Base-by-base conservation (phyloP, 2,797 vertebrate species). In the Chromobotia macracanthus region DNA sequence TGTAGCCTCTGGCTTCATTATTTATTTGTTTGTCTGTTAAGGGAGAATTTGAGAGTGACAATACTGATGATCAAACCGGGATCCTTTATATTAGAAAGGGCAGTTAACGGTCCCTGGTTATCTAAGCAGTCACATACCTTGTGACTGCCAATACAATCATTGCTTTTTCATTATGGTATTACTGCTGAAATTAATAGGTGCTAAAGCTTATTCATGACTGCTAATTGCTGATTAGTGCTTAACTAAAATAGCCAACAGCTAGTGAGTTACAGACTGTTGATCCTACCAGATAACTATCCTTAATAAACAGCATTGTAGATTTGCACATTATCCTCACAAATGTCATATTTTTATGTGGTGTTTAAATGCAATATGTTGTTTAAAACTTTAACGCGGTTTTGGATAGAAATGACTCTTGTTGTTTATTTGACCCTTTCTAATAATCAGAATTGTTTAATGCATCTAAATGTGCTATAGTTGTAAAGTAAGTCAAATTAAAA, bases 181-280 rank as follows among this genome's bases (percentile, higher is more conserved):
- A n/a, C n/a, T n/a, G n/a, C n/a, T n/a, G n/a, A n/a, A n/a, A n/a
- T n/a, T 74, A 87, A 85, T 88, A 70, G 66, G 5, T 79, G 53
- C 60, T 76, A 84, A 78, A 72, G 74, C 28, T 69, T 41, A 65
- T 66, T 85, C 75, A 68, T 61, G 83, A 41, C 51, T 74, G 55
- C 63, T 79, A 80, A 82, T n/a, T 56, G 68, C 85, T 77, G 58
- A 87, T 87, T 86, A 88, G 71, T 1, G 28, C 70, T 66, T 28
- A 28, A 61, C 84, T 77, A 25, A 35, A 19, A 44, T 61, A 61
- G 51, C 25, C 61, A 28, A 41, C 28, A 58, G 4, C 12, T 23
- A 5, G 48, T 83, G 77, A 87, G 75, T 84, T 83, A 85, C 80
- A 77, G 82, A 87, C 86, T 79, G 83, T 82, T 85, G 86, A 87